phyloP scores from a whole-genome alignment of 2,888 invertebrate species.

The Strigamia crassipes region DNA sequence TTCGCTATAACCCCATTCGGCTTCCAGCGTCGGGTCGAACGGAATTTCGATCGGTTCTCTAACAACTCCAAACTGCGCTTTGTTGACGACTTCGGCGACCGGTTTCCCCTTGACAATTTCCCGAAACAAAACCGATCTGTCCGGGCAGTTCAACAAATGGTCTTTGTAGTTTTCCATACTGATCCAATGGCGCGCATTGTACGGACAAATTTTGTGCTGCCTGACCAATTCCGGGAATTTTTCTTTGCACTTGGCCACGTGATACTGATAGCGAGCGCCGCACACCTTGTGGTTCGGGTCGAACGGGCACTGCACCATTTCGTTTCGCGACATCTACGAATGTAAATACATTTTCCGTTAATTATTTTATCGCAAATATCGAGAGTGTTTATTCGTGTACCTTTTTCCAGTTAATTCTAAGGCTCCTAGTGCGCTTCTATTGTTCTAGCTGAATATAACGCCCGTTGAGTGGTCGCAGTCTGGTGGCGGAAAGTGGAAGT shows the following conservation, averaged over 20 bases:
- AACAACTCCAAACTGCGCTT: background rate
- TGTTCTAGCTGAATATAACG: too few relatives aligned
- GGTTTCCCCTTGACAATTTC: background rate
- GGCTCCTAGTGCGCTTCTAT: background rate
- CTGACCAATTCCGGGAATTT: background rate
- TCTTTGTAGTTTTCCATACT: background rate
- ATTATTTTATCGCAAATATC: background rate
- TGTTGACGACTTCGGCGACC: background rate
- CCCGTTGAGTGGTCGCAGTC: background rate
- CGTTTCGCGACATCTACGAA: background rate
- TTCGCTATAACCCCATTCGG: background rate
- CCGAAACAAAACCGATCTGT: background rate
- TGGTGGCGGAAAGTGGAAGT: background rate
- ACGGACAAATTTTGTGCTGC: background rate
- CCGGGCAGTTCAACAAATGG: background rate
- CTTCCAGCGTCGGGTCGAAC: background rate
- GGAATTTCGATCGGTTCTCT: background rate
- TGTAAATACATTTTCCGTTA: too few relatives aligned
- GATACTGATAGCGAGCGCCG: background rate
- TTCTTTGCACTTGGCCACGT: background rate
- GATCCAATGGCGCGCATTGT: background rate
- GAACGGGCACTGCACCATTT: conserved; percentile 2
- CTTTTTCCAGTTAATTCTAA: background rate
- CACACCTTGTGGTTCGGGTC: conserved; percentile 20
- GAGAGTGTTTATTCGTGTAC: too few relatives aligned